Base-by-base conservation (phyloP, 2,797 vertebrate species). In the Catostomus latipinnis region DNA sequence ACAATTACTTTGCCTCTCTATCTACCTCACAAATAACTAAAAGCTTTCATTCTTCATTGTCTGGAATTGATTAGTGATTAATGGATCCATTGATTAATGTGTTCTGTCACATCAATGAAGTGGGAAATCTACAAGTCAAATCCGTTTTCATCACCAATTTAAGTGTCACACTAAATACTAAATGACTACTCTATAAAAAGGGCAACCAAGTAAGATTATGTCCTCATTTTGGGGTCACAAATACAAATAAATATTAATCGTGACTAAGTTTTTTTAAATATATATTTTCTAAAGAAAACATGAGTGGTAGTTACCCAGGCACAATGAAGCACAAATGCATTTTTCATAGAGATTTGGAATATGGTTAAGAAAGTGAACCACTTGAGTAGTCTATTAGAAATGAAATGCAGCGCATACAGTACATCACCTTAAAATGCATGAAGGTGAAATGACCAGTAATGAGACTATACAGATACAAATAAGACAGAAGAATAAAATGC, bases 51-150 rank as follows among this genome's bases (percentile, higher is more conserved):
- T 72, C 6, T 61, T 61, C 71, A 22, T 50, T 6, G 12, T 34
- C 57, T 73, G 12, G 1, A 61, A 50, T 73, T 49, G 16, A 61
- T 60, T 50, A 73, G 57, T 8, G 57, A 50, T 46, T 49, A 73
- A 73, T 49, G 11, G 8, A 61, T 50, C 8, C 46, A 61, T 73
- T 61, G 46, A 73, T 73, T 60, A 34, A 50, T 50, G 57, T 11
- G 22, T 61, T 49, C 16, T 61, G 7, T 73, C 58, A 22, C 6
- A 22, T 60, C 11, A 61, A 0, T 57, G 69, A 73, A 22, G 46
- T 73, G 57, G 46, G 60, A 73, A 73, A 73, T 61, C 16, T 60
- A 61, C 9, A 8, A 46, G 53, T 9, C n/a, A 56, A 6, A 8
- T 4, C 0, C 6, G 8, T 16, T 16, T 60, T 12, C 10, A 2